Evolutionary conservation across 2,888 invertebrate species (phyloP), one percentile per base, ranked within the genome.

Genomic region (Saturnia japonica): DNA sequence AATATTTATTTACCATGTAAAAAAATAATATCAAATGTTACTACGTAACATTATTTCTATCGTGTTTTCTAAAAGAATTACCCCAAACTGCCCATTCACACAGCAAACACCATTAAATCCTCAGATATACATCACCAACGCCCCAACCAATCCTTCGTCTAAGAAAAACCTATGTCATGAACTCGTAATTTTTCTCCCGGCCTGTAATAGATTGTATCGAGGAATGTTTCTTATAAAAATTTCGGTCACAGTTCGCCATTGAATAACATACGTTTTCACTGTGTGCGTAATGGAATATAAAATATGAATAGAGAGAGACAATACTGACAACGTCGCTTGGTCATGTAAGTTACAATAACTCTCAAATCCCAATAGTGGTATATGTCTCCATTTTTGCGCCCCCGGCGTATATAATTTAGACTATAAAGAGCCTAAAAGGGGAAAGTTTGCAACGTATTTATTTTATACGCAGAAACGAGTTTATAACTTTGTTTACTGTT

Each of bases 311-410:
- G 83, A 83, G 74, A 51, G 45, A 43, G 76, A 77, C 74, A 80
- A 78, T 81, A 81, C 80, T 80, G 78, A 82, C 80, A 83, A 77
- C 80, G 75, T 81, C 78, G 76, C 79, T 81, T 77, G 82, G 82
- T 81, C 85, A 85, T 87, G 84, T 84, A 86, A 86, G 76, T 83
- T 77, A 87, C 87, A 83, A 90, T 89, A 90, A 88, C 90, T 90
- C 86, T 76, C 75, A 68, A 73, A 84, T 92, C 93, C 92, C 93
- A 75, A 83, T 85, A 87, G 93, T 86, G 80, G 87, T 82, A 88
- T 93, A 88, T 88, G 90, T 94, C 91, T 92, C 92, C 88, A 93
- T 93, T 92, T 89, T 87, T 87, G 81, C 84, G 85, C 83, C 90
- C 90, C 91, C 74, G 78, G 89, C 85, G 91, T 86, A 88, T 90